Conservation (phyloP, 2,888 invertebrate genomes). For the Nezara viridula region DNA sequence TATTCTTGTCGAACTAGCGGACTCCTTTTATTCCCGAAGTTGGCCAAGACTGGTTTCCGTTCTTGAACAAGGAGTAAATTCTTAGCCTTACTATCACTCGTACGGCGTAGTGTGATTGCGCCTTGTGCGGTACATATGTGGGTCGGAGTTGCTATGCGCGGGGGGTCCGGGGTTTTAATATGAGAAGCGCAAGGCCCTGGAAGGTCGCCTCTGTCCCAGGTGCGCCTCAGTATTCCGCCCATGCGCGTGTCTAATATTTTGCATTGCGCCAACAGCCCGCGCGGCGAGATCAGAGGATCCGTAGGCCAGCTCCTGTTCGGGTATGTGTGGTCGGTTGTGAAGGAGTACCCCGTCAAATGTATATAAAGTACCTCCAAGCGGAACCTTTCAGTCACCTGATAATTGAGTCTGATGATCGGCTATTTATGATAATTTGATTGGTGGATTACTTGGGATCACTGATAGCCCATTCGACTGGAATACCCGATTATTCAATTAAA, state of each 20-base stretch:
- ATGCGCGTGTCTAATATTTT: slow-evolving; percentile 23
- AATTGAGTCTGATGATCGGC: slow-evolving; percentile 33
- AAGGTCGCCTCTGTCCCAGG: slow-evolving; percentile 47
- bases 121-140: background rate
- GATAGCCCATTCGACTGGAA: background rate
- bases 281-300: slow-evolving; percentile 5
- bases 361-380: background rate
- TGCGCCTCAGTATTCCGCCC: slow-evolving; percentile 11
- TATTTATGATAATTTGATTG: slow-evolving; percentile 39
- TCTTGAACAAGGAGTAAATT: background rate
- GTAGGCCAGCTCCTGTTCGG: slow-evolving; percentile 1
- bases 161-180: background rate
- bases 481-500: slow-evolving; percentile 1
- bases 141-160: slow-evolving; percentile 7
- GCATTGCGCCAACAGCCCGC: slow-evolving; percentile 13
- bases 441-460: background rate
- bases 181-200: slow-evolving; percentile 32
- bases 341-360: background rate
- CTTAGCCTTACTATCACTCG: background rate
- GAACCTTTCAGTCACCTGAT: background rate
- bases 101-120: background rate
- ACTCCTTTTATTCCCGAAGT: no score
- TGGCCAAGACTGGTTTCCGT: no score
- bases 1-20: no score
- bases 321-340: background rate